Evolutionary conservation across 2,888 invertebrate species (phyloP), one percentile per base, ranked within the genome.

Genomic region (Microctonus brassicae): DNA sequence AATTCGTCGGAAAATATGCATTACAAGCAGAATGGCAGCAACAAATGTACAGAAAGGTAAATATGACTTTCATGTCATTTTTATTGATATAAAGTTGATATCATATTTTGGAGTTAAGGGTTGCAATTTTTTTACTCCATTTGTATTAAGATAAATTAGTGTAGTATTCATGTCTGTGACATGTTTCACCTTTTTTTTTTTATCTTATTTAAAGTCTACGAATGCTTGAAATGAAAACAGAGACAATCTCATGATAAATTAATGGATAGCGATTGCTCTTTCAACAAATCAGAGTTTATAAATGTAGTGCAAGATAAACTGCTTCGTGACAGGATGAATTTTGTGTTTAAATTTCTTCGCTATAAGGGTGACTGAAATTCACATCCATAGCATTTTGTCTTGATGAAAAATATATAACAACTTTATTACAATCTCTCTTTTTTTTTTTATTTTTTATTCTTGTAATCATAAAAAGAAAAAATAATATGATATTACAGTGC

Each of bases 401-500:
- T 47, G 47, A 47, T 47, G 47, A 47, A 47, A 47, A 47, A 47
- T 47, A 17, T 6, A 47, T 47, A n/a, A 7, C 47, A 47, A 47
- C 17, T 47, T 47, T 47, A 47, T 47, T 17, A 47, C 47, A 17
- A 17, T 47, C 47, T 47, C 7, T 47, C 10, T 24, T 34, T 36
- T 26, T 68, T 17, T 17, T 2, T 7, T 17, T n/a, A 20, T 13
- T 47, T 17, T 17, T 6, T 47, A 55, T 58, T 58, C 17, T 17
- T 17, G 5, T 1, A 13, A 26, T 42, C 67, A 72, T 76, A 68
- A 72, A 70, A 74, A n/a, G n/a, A n/a, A n/a, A n/a, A n/a, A n/a
- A n/a, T n/a, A n/a, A n/a, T n/a, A 73, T 36, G 69, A 77, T 76
- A 77, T 76, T 77, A 77, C 76, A 77, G 76, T 77, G 78, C 79